Base-by-base conservation (phyloP, 2,113 vertebrate genomes). In the Myrmophylax atrothorax region DNA sequence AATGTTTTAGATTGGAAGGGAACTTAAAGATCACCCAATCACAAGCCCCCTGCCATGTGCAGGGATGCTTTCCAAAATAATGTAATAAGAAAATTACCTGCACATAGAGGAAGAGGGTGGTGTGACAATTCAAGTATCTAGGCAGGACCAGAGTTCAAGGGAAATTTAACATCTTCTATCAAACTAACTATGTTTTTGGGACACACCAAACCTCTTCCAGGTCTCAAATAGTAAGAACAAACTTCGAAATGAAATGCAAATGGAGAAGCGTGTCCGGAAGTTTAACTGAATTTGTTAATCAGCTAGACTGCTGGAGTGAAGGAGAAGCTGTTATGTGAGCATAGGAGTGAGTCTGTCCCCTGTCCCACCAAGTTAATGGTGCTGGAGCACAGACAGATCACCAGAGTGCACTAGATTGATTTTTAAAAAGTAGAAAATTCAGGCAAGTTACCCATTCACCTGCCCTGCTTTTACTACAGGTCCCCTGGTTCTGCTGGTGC, bases 191-290 rank as follows among this genome's bases (percentile, higher is more conserved):
- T 25, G 11, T 6, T 79, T 62, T 53, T 6, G 33, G 58, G 33
- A 49, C 29, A 59, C 2, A 0, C 7, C 55, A 84, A 82, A 83
- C 31, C 35, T 86, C 90, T 77, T 58, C 47, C 38, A 63, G 35
- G 50, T 89, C 86, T 94, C 63, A 44, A 38, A 92, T 5, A 84
- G 14, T 70, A 74, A 47, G 11, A 89, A 26, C 12, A 86, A 40
- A 85, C 92, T 92, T 96, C 79, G 96, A 96, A 97, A 80, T 20
- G 24, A 92, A 86, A 92, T 89, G 64, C 50, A 93, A 94, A 94
- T 74, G 5, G 25, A 3, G 50, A 93, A 83, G 49, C 0, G 0
- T 1, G 26, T 46, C 63, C 90, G 12, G 4, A 33, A 81, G 79
- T 80, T 86, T 94, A 96, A 94, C 90, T 95, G 50, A 50, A 53